These are phyloP conservation scores for Eilema depressum DNA, from an alignment of 2,888 invertebrate species.

Conservation along the genomic window DNA sequence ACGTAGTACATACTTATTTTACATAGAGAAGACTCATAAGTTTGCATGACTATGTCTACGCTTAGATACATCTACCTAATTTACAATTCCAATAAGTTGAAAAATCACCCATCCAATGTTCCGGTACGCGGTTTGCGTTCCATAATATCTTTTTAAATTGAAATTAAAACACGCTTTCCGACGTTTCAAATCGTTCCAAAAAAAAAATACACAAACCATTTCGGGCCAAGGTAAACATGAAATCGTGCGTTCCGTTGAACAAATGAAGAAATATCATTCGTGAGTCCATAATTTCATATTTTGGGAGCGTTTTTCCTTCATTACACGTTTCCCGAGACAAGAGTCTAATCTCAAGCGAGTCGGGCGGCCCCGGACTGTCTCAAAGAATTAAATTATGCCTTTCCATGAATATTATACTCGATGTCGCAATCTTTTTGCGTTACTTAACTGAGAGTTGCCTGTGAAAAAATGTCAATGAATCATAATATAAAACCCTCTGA, in stretches of 20 bases:
- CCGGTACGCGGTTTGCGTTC: slow-evolving; percentile 11
- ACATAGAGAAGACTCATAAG: slow-evolving; percentile 1
- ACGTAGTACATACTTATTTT: neutral
- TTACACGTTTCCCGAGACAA: slow-evolving; percentile 78
- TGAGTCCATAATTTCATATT: slow-evolving; percentile 79
- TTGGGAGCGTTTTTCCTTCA: slow-evolving; percentile 73
- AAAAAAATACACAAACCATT: slow-evolving; percentile 35
- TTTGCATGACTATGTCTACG: neutral
- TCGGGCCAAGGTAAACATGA: slow-evolving; percentile 37
- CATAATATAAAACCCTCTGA: slow-evolving; percentile 58
- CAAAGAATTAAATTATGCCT: slow-evolving; percentile 81
- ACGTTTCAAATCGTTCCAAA: slow-evolving; percentile 29
- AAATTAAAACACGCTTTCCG: slow-evolving; percentile 41
- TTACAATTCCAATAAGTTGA: neutral
- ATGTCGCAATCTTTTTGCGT: slow-evolving; percentile 77
- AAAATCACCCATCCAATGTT: slow-evolving; percentile 16
- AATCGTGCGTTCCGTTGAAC: slow-evolving; percentile 42
- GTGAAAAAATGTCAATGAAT: slow-evolving; percentile 70
- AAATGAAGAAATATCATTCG: slow-evolving; percentile 69
- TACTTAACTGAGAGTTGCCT: slow-evolving; percentile 63
- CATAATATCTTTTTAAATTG: slow-evolving; percentile 22
- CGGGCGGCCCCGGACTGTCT: slow-evolving; percentile 69
- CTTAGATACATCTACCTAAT: neutral
- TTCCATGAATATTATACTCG: slow-evolving; percentile 85
- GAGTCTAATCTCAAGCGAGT: slow-evolving; percentile 73